phyloP scores from a whole-genome alignment of 2,113 vertebrate genomes.

The Epinephelus moara region DNA sequence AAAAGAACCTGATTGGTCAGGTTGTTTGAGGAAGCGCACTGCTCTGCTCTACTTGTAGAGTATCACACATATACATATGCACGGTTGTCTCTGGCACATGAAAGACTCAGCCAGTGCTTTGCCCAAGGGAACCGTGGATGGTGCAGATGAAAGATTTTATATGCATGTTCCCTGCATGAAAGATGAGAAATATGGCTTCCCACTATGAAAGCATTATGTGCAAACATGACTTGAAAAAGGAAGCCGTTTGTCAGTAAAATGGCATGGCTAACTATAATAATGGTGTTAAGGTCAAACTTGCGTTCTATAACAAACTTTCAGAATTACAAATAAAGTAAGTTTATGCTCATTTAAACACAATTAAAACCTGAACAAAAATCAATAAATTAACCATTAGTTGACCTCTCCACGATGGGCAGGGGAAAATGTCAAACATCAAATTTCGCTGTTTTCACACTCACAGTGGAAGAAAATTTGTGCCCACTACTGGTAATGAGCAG shows the following conservation, averaged over 20 bases:
- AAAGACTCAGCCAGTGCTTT: neutral
- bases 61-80: neutral
- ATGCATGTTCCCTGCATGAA: neutral
- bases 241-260: neutral
- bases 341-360: neutral
- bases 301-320: no score
- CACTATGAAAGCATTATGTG: neutral
- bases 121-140: neutral
- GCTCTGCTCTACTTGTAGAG: neutral
- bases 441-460: neutral
- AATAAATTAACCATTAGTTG: neutral
- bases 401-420: neutral
- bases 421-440: neutral
- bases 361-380: neutral
- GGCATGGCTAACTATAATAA: neutral
- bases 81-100: neutral
- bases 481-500: neutral
- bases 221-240: neutral
- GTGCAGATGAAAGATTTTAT: neutral
- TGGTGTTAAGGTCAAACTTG: neutral
- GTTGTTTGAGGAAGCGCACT: neutral
- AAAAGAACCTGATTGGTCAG: slow-evolving; percentile 30
- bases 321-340: neutral
- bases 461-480: neutral
- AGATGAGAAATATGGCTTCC: neutral